phyloP scores from a whole-genome alignment of 2,888 invertebrate species.

The Agrotis exclamationis region DNA sequence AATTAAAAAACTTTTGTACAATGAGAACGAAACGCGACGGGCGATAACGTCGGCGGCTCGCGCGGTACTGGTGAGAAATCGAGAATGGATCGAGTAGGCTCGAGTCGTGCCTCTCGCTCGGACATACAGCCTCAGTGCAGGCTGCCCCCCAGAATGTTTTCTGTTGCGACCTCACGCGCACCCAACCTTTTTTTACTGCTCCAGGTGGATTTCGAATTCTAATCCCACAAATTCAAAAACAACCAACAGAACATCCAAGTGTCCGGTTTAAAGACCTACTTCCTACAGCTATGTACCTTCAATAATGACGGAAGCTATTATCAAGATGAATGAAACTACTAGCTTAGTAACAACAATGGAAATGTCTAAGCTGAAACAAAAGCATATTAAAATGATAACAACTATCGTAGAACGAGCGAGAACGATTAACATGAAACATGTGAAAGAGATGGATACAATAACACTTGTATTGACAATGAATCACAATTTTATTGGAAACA shows the following conservation, averaged over 20 bases:
- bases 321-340: conserved; percentile 28
- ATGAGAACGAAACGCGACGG: conserved; percentile 72
- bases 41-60: conserved; percentile 78
- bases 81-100: conserved; percentile 80
- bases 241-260: conserved; percentile 14
- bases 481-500: conserved; percentile 72
- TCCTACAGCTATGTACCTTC: conserved; percentile 2
- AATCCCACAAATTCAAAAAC: conserved; percentile 62
- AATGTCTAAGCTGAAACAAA: conserved; percentile 58
- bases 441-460: conserved; percentile 68
- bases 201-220: conserved; percentile 72
- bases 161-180: conserved; percentile 80
- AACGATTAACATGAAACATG: conserved; percentile 68
- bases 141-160: conserved; percentile 72
- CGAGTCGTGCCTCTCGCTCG: conserved; percentile 82
- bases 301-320: conserved; percentile 11
- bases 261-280: conserved; percentile 22
- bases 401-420: conserved; percentile 68
- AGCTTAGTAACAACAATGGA: conserved; percentile 54
- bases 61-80: conserved; percentile 86
- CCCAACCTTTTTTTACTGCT: conserved; percentile 69
- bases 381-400: conserved; percentile 70
- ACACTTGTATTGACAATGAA: conserved; percentile 84
- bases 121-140: conserved; percentile 71
- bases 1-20: conserved; percentile 72